These are phyloP conservation scores for pig (Sus scrofa) DNA, from an alignment of 2,113 vertebrate species.

Conservation along the genomic window T2T-Sscrofa CM000824.6:175735001-175735500, in stretches of 20 bases:
- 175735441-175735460: not conserved
- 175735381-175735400: not conserved
- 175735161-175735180: not conserved
- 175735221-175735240: not conserved
- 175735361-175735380: rapidly evolving
- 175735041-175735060: not conserved
- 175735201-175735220: not conserved
- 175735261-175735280: conserved; percentile 32
- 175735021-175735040: not conserved
- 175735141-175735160: not conserved
- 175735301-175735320: not conserved
- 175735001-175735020: not conserved
- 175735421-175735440: conserved; percentile 19
- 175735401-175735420: conserved; percentile 51
- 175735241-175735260: not conserved
- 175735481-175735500: conserved; percentile 28
- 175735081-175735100: not conserved
- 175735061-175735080: not conserved
- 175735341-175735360: rapidly evolving
- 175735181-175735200: not conserved
- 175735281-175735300: rapidly evolving
- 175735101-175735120: not conserved
- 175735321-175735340: not conserved
- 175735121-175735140: not conserved
- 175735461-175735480: not conserved